Base-by-base conservation (phyloP, 1,140 invertebrate genomes). In the Bradysia coprophila region DNA sequence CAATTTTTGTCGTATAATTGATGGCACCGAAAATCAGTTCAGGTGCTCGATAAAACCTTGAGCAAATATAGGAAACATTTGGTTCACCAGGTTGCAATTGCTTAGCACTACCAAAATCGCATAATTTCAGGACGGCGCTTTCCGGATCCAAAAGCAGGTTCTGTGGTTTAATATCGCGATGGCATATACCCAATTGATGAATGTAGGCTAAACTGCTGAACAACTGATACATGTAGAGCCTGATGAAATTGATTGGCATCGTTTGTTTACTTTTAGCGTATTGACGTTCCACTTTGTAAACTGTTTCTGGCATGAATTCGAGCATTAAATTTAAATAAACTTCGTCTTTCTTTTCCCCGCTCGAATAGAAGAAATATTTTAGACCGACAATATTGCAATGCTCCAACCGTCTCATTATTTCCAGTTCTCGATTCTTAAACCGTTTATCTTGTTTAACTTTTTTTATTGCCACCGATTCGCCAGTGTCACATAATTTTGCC, bases 11-110 rank as follows among this genome's bases (percentile, higher is more conserved):
- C 48, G 94, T 98, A 66, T 99, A 99, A 68, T 98, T 91, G 50
- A 93, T 98, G 59, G 96, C 93, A 63, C 96, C 96, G 69, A 99
- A 99, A 62, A 99, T 99, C 50, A 97, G 76, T 69, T 98, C 94
- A 43, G 96, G 96, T 54, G 94, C 94, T 51, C 92, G 78, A 66
- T 98, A 98, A 66, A 98, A 99, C 52, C 96, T 84, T 59, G 95
- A 98, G 71, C 96, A 99, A 54, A 98, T 99, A 69, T 99, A 99
- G 36, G 93, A 96, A 16, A 99, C 95, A 65, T 99, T 99, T n/a
- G 94, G 94, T 67, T 99, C 96, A 42, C 91, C 92, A 55, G 81
- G 81, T 41, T 98, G 82, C 51, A 99, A 75, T 63, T 95, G 88
- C 64, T 99, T 99, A 50, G 96, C 95, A 60, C 89, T 94, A 55